Evolutionary conservation across 2,113 vertebrate genomes (phyloP).

Genomic region (Passer domesticus): DNA sequence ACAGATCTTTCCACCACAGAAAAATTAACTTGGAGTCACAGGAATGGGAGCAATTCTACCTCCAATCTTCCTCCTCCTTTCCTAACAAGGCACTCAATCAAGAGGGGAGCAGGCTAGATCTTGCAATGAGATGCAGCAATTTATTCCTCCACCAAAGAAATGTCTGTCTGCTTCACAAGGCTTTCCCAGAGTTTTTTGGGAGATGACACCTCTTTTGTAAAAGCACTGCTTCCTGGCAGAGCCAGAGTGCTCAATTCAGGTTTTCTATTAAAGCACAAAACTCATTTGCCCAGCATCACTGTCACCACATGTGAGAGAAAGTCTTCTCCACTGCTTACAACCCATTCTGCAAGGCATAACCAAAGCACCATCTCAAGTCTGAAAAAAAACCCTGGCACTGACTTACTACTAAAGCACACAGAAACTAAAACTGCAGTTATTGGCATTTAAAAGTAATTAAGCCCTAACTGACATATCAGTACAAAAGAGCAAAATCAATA

Average conservation of each 20-base stretch:
- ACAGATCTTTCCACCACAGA: background rate
- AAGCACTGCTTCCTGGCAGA: background rate
- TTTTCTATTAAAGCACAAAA: background rate
- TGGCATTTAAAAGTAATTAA: background rate
- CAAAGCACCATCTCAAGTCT: background rate
- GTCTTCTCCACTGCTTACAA: background rate
- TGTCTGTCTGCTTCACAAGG: background rate
- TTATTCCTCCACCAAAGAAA: background rate
- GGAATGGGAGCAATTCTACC: background rate
- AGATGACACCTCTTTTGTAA: background rate
- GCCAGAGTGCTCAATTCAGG: background rate
- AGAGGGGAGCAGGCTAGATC: background rate
- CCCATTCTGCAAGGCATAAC: background rate
- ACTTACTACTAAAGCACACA: background rate
- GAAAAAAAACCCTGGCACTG: background rate
- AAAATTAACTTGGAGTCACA: accelerated
- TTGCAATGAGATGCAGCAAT: background rate
- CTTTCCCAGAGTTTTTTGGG: background rate
- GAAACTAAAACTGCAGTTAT: background rate
- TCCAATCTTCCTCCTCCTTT: background rate
- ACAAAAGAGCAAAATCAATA: background rate
- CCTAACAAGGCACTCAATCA: background rate
- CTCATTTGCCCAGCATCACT: background rate
- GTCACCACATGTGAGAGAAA: background rate
- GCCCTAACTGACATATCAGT: background rate